phyloP scores from a whole-genome alignment of 2,888 invertebrate genomes.

The Erebia epiphron region DNA sequence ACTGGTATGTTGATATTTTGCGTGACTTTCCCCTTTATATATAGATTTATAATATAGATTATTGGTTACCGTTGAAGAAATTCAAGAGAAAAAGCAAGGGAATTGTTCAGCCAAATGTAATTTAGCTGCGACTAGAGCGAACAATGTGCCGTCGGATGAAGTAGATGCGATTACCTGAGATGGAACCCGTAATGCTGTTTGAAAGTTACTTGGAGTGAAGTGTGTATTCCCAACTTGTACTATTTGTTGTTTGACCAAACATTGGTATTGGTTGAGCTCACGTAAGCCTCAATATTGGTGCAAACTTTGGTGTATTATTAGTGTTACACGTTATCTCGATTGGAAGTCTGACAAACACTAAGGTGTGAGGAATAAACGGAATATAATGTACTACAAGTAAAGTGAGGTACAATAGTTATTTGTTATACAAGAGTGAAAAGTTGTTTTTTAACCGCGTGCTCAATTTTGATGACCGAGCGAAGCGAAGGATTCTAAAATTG shows the following conservation, averaged over 20 bases:
- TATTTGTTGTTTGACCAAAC: slow-evolving; percentile 20
- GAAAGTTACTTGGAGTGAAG: slow-evolving; percentile 34
- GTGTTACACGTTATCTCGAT: background rate
- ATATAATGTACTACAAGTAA: background rate
- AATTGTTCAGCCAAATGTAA: slow-evolving; percentile 50
- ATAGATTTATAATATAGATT: background rate
- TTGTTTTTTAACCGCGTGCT: too few species aligned
- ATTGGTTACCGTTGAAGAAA: slow-evolving; percentile 26
- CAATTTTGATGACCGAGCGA: too few species aligned
- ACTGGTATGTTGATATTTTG: too few species aligned
- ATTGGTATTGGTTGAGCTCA: slow-evolving; percentile 10
- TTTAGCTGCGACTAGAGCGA: slow-evolving; percentile 65
- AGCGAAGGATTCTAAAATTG: too few species aligned
- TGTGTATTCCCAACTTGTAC: slow-evolving; percentile 28
- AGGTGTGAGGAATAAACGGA: background rate
- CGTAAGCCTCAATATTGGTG: slow-evolving; percentile 21
- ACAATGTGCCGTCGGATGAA: slow-evolving; percentile 56
- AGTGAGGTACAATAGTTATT: too few species aligned
- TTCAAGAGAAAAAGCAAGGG: slow-evolving; percentile 29
- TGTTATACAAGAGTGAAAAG: too few species aligned
- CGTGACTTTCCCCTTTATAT: background rate
- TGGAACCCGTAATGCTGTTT: slow-evolving; percentile 53
- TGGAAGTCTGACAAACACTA: background rate
- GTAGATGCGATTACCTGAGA: slow-evolving; percentile 62
- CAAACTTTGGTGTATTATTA: slow-evolving; percentile 6